Conservation (phyloP, 2,888 invertebrate genomes). For the Cataglyphis albicans region DNA sequence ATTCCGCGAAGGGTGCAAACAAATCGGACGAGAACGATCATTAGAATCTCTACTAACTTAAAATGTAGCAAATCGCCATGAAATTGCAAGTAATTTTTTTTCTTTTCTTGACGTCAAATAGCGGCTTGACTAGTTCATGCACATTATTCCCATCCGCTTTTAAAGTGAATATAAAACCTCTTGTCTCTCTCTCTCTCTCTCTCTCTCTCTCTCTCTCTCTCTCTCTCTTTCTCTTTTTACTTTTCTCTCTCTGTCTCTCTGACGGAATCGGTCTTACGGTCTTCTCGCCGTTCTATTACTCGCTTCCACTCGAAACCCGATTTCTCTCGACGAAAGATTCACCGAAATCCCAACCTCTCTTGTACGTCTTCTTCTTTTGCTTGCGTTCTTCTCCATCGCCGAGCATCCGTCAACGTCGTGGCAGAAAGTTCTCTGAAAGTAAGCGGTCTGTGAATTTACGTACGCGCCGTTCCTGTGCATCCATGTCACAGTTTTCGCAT, state of each 20-base stretch:
- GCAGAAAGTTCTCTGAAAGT: constrained; percentile 52
- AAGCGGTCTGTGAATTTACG: constrained; percentile 50
- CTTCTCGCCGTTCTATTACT: constrained; percentile 50
- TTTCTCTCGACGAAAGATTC: constrained; percentile 59
- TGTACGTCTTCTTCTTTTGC: constrained; percentile 28
- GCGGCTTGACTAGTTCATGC: constrained; percentile 32
- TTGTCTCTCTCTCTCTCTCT: neutral
- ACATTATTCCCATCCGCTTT: constrained; percentile 18
- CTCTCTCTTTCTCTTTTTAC: neutral
- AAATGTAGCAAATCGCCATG: constrained; percentile 54
- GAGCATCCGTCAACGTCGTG: constrained; percentile 64
- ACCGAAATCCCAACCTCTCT: constrained; percentile 56
- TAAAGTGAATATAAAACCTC: constrained; percentile 55
- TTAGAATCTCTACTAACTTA: constrained; percentile 33
- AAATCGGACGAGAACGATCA: constrained; percentile 41
- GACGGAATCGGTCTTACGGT: constrained; percentile 12
- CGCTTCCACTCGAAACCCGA: constrained; percentile 57
- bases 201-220: neutral
- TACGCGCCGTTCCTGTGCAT: constrained; percentile 31
- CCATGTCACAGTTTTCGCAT: constrained; percentile 55
- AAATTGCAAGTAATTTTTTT: constrained; percentile 55
- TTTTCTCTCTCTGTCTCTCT: neutral
- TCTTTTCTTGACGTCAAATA: constrained; percentile 17
- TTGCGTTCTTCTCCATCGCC: constrained; percentile 47
- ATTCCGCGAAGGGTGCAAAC: constrained; percentile 20